Base-by-base conservation (phyloP, 1,140 invertebrate species). In the Pachypeltis micranthus region DNA sequence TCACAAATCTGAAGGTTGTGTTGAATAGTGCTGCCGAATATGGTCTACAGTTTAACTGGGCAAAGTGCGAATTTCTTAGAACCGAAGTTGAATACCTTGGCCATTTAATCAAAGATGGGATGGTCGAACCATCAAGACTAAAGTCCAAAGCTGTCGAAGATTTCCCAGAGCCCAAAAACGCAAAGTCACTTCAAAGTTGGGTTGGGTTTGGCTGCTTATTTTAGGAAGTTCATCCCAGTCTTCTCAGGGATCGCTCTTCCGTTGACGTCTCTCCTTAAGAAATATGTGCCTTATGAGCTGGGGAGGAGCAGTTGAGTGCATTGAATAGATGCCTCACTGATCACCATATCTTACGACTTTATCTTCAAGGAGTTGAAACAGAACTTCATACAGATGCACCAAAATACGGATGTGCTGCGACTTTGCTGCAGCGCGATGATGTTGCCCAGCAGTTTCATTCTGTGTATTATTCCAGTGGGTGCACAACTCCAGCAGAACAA, bases 161-260 rank as follows among this genome's bases (percentile, higher is more conserved):
- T 23, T 74, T 70, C 66, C 72, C 71, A 4, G 27, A 58, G 28
- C 75, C 74, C 3, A 55, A 56, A n/a, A 72, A 70, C 39, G 62
- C 66, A 70, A 64, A 72, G 26, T 59, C 72, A 47, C 27, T 76
- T 1, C 70, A 72, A 44, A 70, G 67, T 39, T 76, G n/a, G n/a
- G n/a, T n/a, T n/a, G n/a, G 10, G 74, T 0, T 64, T 75, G 28
- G 29, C 65, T 0, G 69, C 68, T 1, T 76, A 69, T 63, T 76
- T 74, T 55, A 64, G 74, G 1, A 64, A 69, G 12, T 77, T 75
- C 14, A 74, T 64, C 31, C 74, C 2, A 73, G 74, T 14, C 56
- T 74, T 19, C 66, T 68, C 2, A 67, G 71, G 14, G 74, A 73
- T 66, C 75, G 75, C 60, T 63, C 70, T 4, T 74, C 72, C 60